These are phyloP conservation scores for Notodonta dromedarius DNA, from an alignment of 2,888 invertebrate species.

Conservation along the genomic window DNA sequence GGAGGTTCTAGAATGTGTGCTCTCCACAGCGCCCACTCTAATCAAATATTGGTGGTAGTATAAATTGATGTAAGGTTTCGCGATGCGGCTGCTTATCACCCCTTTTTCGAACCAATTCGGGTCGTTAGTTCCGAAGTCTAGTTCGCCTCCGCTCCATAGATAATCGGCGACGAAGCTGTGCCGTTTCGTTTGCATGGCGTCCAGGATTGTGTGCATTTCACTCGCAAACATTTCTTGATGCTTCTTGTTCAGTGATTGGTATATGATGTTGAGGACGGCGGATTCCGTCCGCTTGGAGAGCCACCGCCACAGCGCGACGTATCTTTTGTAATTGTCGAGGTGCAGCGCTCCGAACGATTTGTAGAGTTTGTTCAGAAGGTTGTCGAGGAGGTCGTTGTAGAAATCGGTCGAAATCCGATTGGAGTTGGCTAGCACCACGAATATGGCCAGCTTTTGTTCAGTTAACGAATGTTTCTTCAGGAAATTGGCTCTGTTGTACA, in stretches of 20 bases:
- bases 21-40: conserved; percentile 13
- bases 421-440: conserved; percentile 41
- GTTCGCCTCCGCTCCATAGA: conserved; percentile 7
- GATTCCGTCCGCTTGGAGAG: conserved; percentile 12
- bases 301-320: conserved; percentile 13
- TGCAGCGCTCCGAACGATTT: conserved; percentile 5
- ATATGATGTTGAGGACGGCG: conserved; percentile 7
- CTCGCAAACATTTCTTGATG: conserved; percentile 15
- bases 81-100: conserved; percentile 20
- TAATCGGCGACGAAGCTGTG: conserved; percentile 11
- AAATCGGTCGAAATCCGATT: conserved; percentile 30
- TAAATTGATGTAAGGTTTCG: conserved; percentile 24
- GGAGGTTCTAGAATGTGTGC: conserved; percentile 5
- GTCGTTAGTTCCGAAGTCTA: conserved; percentile 9
- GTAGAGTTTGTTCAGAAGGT: too few relatives aligned
- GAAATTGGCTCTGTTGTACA: conserved; percentile 38
- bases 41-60: conserved; percentile 17
- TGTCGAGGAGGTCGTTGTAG: conserved; percentile 34
- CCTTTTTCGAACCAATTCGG: conserved; percentile 33
- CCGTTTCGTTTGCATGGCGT: conserved; percentile 8
- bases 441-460: conserved; percentile 39
- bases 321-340: neutral
- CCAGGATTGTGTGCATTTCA: conserved; percentile 10
- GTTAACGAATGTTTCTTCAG: conserved; percentile 33
- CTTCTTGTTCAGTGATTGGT: conserved; percentile 6